Evolutionary conservation across 92 coral and sea anemone species (phyloP).

Genomic region (Porites divaricata): DNA sequence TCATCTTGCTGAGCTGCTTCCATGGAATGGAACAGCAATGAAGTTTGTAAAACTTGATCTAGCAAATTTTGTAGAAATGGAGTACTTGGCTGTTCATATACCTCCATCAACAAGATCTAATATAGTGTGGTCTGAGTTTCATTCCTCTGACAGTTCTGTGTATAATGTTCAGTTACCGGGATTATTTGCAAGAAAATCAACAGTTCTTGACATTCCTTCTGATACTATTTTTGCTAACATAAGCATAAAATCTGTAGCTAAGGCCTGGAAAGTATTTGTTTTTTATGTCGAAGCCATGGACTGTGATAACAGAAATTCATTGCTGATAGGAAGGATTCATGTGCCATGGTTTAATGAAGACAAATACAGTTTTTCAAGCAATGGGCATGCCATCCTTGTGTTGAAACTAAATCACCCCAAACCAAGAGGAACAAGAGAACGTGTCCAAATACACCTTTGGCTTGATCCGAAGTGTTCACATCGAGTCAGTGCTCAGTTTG

Average conservation of each 20-base stretch:
- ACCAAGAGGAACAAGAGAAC: constrained; percentile 70
- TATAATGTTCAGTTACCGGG: constrained; percentile 72
- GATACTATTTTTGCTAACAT: constrained; percentile 74
- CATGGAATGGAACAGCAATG: constrained; percentile 53
- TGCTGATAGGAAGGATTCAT: constrained; percentile 76
- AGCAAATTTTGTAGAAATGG: constrained; percentile 47
- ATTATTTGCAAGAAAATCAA: constrained; percentile 58
- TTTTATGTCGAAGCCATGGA: constrained; percentile 61
- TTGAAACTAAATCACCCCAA: constrained; percentile 84
- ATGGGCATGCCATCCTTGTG: constrained; percentile 61
- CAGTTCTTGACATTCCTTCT: constrained; percentile 58
- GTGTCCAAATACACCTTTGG: constrained; percentile 87
- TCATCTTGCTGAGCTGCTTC: constrained; percentile 61
- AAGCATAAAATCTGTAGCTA: constrained; percentile 74
- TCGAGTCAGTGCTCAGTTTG: constrained; percentile 65
- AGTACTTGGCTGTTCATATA: constrained; percentile 72
- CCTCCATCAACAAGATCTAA: constrained; percentile 42
- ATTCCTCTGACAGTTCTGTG: constrained; percentile 46
- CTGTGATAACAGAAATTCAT: constrained; percentile 62
- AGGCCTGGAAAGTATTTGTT: constrained; percentile 89
- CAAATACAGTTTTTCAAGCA: constrained; percentile 59
- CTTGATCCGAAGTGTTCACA: constrained; percentile 85
- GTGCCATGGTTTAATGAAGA: constrained; percentile 97
- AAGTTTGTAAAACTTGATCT: constrained; percentile 65
- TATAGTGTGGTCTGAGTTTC: constrained; percentile 70